These are phyloP conservation scores for Odontamblyopus rebecca DNA, from an alignment of 2,797 vertebrate genomes.

Conservation along the genomic window DNA sequence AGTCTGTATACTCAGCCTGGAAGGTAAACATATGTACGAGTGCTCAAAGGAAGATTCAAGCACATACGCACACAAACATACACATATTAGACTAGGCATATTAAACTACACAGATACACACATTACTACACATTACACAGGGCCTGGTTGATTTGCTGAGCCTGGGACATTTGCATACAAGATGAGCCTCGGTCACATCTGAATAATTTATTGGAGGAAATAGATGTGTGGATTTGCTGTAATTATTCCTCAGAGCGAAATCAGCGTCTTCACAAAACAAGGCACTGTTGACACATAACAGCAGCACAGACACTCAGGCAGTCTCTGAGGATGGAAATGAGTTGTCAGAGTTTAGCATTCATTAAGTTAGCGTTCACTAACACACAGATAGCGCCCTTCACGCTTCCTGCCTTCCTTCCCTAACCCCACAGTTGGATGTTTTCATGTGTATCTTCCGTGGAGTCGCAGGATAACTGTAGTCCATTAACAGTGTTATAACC, in stretches of 20 bases:
- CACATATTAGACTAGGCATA: no score
- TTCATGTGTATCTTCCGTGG: constrained; percentile 10
- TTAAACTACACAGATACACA: background rate
- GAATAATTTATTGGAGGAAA: constrained; percentile 69
- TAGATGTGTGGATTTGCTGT: constrained; percentile 64
- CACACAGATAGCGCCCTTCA: constrained; percentile 39
- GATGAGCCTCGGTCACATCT: constrained; percentile 63
- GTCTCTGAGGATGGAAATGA: constrained; percentile 14
- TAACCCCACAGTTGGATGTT: constrained; percentile 12
- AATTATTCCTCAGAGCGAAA: constrained; percentile 66
- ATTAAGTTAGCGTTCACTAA: constrained; percentile 57
- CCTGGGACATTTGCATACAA: constrained; percentile 52
- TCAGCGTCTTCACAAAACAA: constrained; percentile 60
- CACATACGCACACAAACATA: constrained; percentile 2
- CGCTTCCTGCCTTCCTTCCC: constrained; percentile 24
- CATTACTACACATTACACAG: constrained; percentile 13
- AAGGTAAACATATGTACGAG: no score
- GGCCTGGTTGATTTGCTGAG: constrained; percentile 28
- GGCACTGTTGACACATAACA: constrained; percentile 49
- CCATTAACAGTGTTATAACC: background rate
- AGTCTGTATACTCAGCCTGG: no score
- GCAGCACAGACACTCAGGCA: background rate
- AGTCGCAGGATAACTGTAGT: background rate
- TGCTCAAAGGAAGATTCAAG: background rate
- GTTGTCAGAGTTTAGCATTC: constrained; percentile 46